Evolutionary conservation across 2,797 vertebrate species (phyloP).

Genomic region (Eulemur coronatus): DNA sequence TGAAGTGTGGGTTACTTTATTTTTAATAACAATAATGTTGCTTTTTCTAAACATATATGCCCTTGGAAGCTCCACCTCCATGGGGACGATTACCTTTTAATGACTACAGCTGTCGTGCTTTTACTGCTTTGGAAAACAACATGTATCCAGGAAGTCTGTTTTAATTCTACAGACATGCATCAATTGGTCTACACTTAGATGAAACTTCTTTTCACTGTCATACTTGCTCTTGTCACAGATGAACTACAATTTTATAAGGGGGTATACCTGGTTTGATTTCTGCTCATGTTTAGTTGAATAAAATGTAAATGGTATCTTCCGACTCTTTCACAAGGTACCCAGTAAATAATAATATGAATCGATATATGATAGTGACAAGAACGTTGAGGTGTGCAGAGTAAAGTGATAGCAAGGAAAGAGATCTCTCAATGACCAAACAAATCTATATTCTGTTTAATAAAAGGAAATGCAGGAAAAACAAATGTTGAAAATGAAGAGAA

Average conservation of each 20-base stretch:
- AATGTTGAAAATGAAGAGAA: neutral
- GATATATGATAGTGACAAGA: neutral
- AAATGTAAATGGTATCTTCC: conserved; percentile 3
- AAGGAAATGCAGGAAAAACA: conserved; percentile 36
- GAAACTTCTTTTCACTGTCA: conserved; percentile 26
- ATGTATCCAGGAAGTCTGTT: neutral
- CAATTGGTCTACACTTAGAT: conserved; percentile 54
- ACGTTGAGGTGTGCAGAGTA: neutral
- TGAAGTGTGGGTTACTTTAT: conserved; percentile 10
- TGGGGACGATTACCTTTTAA: conserved; percentile 48
- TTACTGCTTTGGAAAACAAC: conserved; percentile 60
- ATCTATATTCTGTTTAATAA: conserved; percentile 24
- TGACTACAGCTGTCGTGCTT: conserved; percentile 23
- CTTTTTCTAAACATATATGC: neutral
- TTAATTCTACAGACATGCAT: conserved; percentile 44
- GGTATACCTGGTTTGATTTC: conserved; percentile 19
- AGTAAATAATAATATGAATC: neutral
- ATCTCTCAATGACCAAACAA: neutral
- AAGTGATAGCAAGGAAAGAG: neutral
- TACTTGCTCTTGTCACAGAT: conserved; percentile 49
- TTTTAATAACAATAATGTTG: neutral
- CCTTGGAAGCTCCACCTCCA: neutral
- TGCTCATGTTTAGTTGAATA: conserved; percentile 39
- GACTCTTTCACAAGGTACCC: conserved; percentile 15
- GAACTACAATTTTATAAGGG: conserved; percentile 36